phyloP scores from a whole-genome alignment of 2,888 invertebrate species.

The Lepidonotus clava region DNA sequence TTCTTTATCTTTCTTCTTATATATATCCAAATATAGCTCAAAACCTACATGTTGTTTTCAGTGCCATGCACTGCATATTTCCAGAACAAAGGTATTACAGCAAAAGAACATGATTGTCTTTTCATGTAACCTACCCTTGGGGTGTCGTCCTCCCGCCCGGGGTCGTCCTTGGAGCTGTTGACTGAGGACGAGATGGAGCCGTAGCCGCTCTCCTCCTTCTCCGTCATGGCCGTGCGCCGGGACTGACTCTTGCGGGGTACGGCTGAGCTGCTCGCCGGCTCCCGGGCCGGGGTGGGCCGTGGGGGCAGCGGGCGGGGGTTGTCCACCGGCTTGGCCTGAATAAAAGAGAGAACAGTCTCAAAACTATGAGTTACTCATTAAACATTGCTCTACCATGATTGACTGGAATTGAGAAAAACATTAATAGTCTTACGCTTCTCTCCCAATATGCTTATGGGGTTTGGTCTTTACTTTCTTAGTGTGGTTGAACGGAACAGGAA shows the following conservation, averaged over 20 bases:
- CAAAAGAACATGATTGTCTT: conserved; percentile 55
- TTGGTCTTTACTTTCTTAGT: no score
- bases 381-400: no score
- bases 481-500: no score
- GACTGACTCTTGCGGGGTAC: conserved; percentile 51
- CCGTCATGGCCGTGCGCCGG: conserved; percentile 10
- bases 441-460: no score
- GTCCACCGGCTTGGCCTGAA: conserved; percentile 70
- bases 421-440: no score
- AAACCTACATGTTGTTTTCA: no score
- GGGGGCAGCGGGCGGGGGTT: conserved; percentile 74
- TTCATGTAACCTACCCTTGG: background rate
- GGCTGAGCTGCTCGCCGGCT: conserved; percentile 46
- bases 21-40: background rate
- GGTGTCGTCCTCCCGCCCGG: conserved; percentile 28
- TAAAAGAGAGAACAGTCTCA: no score
- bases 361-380: no score
- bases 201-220: conserved; percentile 50
- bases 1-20: background rate
- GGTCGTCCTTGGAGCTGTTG: conserved; percentile 52
- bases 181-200: conserved; percentile 8
- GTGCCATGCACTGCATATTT: no score
- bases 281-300: conserved; percentile 67
- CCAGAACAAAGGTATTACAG: background rate
- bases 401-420: no score